Evolutionary conservation across 2,113 vertebrate genomes (phyloP).

Genomic region (Sceloporus tristichus): DNA sequence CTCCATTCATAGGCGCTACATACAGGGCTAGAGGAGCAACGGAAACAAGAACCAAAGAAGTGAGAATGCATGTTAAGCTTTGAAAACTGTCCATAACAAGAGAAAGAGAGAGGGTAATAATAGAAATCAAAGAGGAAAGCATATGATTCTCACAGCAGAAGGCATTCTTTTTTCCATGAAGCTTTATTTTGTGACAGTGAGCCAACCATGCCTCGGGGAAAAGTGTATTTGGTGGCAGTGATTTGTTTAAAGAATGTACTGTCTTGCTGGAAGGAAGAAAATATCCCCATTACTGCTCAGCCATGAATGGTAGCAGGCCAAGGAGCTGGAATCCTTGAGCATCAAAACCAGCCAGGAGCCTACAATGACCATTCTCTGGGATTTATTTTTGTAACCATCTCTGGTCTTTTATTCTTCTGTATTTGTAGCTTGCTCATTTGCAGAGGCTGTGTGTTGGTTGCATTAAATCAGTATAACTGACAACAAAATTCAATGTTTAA

Average conservation of each 20-base stretch:
- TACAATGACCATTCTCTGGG: neutral
- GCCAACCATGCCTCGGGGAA: neutral
- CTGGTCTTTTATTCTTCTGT: neutral
- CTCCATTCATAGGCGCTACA: neutral
- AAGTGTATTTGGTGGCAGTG: neutral
- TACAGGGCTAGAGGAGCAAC: neutral
- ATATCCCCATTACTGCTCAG: neutral
- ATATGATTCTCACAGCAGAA: neutral
- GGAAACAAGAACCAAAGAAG: neutral
- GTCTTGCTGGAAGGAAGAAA: neutral
- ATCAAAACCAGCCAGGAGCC: neutral
- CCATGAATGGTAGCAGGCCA: neutral
- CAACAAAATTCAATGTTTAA: neutral
- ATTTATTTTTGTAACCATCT: constrained; percentile 5
- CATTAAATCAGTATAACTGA: neutral
- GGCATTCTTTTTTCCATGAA: neutral
- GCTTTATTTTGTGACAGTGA: constrained; percentile 17
- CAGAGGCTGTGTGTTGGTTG: neutral
- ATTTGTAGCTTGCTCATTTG: neutral
- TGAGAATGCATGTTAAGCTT: neutral
- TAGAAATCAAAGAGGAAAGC: neutral
- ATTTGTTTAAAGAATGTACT: constrained; percentile 26
- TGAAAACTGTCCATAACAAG: neutral
- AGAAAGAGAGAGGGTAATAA: neutral
- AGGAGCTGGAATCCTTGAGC: constrained; percentile 1